Conservation (phyloP, 2,113 vertebrate genomes). For the Petroica traversi region DNA sequence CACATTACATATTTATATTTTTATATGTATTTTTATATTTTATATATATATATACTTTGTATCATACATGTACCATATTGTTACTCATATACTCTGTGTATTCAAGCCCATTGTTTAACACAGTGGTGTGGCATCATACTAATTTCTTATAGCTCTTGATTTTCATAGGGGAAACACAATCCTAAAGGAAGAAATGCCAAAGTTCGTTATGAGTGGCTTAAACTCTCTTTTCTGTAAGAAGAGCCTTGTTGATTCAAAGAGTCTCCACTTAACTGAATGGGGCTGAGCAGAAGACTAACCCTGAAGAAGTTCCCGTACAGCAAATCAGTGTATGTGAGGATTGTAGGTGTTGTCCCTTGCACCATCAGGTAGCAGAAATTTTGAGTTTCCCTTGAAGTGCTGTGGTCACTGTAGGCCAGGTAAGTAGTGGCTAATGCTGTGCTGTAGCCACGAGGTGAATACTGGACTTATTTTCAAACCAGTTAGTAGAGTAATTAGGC, state of each 20-base stretch:
- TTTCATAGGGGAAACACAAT: rapidly evolving
- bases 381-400: not conserved
- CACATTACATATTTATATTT: not conserved
- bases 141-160: rapidly evolving
- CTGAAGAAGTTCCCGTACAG: not conserved
- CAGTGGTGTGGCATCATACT: not conserved
- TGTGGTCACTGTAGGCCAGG: not conserved
- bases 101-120: not conserved
- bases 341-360: not conserved
- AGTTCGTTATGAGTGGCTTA: not conserved
- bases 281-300: not conserved
- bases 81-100: not conserved
- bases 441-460: not conserved
- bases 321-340: not conserved
- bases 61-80: rapidly evolving
- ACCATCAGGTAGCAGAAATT: not conserved
- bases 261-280: not conserved
- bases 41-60: too few relatives aligned
- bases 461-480: not conserved
- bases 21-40: not conserved
- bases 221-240: not conserved
- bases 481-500: not conserved
- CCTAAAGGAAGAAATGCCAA: not conserved
- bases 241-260: not conserved
- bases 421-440: not conserved